phyloP scores from a whole-genome alignment of 2,113 vertebrate species.

The Prietella phreatophila region DNA sequence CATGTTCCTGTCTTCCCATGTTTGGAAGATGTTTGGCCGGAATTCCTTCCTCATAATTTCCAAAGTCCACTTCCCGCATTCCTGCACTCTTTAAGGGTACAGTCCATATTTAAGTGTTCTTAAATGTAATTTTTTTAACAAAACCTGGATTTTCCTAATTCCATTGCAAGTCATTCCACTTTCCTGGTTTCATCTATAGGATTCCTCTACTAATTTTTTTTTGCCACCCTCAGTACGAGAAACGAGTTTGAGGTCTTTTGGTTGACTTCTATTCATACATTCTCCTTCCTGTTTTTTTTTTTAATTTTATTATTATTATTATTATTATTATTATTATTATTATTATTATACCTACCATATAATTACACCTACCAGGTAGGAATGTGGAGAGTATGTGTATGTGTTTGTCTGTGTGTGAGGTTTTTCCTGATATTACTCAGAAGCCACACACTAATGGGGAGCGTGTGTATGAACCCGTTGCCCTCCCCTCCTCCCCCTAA shows the following conservation, averaged over 20 bases:
- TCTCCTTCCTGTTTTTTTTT: not conserved
- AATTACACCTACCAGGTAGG: not conserved
- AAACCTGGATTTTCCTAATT: not conserved
- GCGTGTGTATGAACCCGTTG: constrained; percentile 5
- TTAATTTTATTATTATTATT: not conserved
- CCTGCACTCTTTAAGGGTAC: not conserved
- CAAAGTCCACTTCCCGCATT: not conserved
- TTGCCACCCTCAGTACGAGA: too few species aligned
- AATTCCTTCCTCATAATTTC: not conserved
- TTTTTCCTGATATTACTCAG: constrained; percentile 1
- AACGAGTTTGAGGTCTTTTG: too few species aligned
- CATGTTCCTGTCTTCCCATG: too few species aligned
- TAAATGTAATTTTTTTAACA: not conserved
- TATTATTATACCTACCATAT: not conserved
- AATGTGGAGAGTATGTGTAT: not conserved
- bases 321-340: not conserved
- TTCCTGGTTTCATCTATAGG: not conserved
- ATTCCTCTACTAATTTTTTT: too few species aligned
- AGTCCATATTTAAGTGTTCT: not conserved
- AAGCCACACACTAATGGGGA: not conserved
- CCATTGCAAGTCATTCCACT: not conserved
- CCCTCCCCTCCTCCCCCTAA: not conserved
- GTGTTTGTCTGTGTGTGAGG: too few species aligned
- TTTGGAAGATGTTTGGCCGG: too few species aligned
- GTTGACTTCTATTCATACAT: not conserved